Conservation (phyloP, 2,797 vertebrate species). For the Halcyon smyrnensis region DNA sequence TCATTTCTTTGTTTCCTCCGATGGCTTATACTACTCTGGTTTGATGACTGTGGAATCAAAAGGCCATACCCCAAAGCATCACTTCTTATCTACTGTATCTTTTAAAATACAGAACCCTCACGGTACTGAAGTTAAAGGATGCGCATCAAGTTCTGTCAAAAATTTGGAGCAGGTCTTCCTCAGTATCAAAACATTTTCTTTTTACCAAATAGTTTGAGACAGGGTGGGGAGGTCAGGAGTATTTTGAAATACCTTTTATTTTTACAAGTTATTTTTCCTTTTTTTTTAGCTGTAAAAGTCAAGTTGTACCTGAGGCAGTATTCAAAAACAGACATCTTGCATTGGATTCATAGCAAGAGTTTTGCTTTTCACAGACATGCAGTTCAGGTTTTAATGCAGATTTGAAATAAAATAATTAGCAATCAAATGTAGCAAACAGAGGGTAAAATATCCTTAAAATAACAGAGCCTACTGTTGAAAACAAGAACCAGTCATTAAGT, state of each 20-base stretch:
- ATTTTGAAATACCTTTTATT: neutral
- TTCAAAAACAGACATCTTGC: neutral
- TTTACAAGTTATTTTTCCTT: neutral
- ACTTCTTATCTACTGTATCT: neutral
- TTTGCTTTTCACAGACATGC: neutral
- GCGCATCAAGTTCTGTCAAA: neutral
- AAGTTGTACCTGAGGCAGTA: neutral
- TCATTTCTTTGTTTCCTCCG: slow-evolving; percentile 25
- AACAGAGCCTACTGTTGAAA: neutral
- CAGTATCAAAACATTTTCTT: neutral
- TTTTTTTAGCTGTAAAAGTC: neutral
- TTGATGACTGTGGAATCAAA: slow-evolving; percentile 15
- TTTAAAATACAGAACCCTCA: neutral
- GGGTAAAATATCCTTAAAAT: neutral
- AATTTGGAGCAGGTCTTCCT: neutral
- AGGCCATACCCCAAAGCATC: neutral
- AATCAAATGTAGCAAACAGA: neutral
- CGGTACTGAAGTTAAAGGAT: neutral
- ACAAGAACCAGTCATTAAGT: neutral
- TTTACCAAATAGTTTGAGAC: neutral
- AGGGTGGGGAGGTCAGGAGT: neutral
- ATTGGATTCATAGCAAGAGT: neutral
- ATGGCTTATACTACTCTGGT: neutral
- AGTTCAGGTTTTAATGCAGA: neutral
- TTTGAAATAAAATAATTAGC: neutral